Percentiles rank a stretch among this genome's conserved stretches.
These are phyloP conservation scores for Fopius arisanus DNA, from an alignment of 1,140 invertebrate species.

Conservation along the genomic window DNA sequence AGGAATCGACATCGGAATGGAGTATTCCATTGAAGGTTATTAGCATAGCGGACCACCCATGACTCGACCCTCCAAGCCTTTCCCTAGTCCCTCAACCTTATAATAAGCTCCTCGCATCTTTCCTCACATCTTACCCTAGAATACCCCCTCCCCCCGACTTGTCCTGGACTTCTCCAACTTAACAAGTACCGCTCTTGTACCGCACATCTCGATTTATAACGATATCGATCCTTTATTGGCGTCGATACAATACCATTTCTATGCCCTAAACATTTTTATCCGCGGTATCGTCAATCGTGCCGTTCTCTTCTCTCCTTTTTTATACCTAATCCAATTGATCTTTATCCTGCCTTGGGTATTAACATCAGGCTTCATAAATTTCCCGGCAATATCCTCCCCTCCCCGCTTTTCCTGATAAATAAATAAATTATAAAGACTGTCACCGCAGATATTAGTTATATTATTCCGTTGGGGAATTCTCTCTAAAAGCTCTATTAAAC, in stretches of 20 bases:
- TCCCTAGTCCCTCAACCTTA: conserved; percentile 49
- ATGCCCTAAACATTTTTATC: neutral
- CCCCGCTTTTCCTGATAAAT: no score
- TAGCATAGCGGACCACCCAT: conserved; percentile 60
- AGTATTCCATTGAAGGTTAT: conserved; percentile 25
- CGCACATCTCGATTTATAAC: conserved; percentile 63
- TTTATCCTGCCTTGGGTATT: neutral
- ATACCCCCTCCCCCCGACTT: neutral
- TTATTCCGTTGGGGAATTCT: no score
- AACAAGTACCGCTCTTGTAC: conserved; percentile 59
- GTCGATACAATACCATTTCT: conserved; percentile 43
- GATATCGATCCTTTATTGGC: conserved; percentile 63
- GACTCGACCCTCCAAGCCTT: conserved; percentile 50
- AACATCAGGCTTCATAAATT: neutral
- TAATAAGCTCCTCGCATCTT: conserved; percentile 58
- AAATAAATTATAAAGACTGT: no score
- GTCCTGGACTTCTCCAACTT: neutral
- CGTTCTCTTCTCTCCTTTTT: neutral
- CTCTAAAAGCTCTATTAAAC: no score
- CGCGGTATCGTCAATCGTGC: neutral
- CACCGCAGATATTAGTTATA: no score
- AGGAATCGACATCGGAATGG: neutral
- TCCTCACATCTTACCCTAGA: conserved; percentile 42
- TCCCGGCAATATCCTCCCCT: no score
- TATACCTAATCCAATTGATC: neutral